Base-by-base conservation (phyloP, 2,888 invertebrate genomes). In the Sclerodermus sp. region DNA sequence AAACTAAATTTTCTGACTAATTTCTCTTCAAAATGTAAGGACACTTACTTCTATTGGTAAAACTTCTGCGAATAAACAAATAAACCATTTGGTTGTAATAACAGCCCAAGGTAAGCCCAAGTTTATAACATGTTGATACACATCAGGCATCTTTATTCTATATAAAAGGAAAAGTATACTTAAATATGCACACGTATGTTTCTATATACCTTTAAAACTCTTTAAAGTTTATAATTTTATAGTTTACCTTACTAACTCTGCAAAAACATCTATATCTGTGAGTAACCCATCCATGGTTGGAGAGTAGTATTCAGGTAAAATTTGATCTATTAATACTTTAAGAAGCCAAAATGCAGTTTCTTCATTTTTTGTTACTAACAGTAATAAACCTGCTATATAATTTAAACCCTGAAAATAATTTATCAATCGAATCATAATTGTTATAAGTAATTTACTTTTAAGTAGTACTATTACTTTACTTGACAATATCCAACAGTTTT, bases 1-100 rank as follows among this genome's bases (percentile, higher is more conserved):
- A 42, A 47, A 46, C 45, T 42, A 41, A 43, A 30, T 44, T 44
- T 47, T 29, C 45, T 55, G 32, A 30, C 10, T 6, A 30, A 30
- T 30, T 9, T 30, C 30, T n/a, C n/a, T n/a, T n/a, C 10, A 10
- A 30, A 30, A 30, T 30, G 30, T 30, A n/a, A n/a, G n/a, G n/a
- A 9, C 30, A 34, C 53, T 69, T 76, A 86, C 86, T 80, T 96
- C 96, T 51, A 91, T 88, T 1, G 96, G 96, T 53, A 96, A 82
- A 47, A 95, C 94, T 82, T 96, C 96, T 45, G 93, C 91, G 79
- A 90, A 96, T 44, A 96, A 82, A 74, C 96, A 96, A 66, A 96
- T 90, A 75, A 96, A 95, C 96, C 96, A 96, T 80, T 96, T 96
- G 51, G 94, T 94, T 23, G 90, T 89, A 66, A 95, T 88, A 51